Conservation (phyloP, 2,113 vertebrate species). For the Emydura subglobosa region DNA sequence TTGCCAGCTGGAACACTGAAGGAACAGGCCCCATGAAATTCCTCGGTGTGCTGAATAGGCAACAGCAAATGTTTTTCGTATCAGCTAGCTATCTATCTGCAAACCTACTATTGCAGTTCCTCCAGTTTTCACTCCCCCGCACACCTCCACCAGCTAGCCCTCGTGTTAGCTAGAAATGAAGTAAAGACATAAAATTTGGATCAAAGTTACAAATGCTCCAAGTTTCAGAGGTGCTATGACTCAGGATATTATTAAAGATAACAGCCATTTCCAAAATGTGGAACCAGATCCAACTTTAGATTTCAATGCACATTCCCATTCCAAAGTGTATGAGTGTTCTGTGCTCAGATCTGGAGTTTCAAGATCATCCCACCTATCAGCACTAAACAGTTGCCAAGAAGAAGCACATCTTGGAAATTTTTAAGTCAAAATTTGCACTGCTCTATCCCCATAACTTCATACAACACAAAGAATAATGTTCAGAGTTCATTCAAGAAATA, state of each 20-base stretch:
- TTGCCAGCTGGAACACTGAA: background rate
- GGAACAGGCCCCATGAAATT: slow-evolving; percentile 1
- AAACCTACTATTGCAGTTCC: background rate
- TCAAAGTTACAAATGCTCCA: background rate
- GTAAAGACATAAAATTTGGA: background rate
- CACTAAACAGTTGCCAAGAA: background rate
- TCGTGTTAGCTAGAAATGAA: background rate
- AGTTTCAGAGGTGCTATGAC: background rate
- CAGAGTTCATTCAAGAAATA: background rate
- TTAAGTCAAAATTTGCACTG: background rate
- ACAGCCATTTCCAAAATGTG: background rate
- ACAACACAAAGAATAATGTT: background rate
- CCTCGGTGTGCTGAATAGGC: background rate
- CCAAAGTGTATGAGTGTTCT: rapidly evolving
- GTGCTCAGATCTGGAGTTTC: rapidly evolving
- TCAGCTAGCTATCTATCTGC: background rate
- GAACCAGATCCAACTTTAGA: background rate
- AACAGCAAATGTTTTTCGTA: background rate
- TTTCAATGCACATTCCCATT: background rate
- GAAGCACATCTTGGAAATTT: rapidly evolving
- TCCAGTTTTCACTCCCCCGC: slow-evolving; percentile 5
- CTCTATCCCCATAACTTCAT: background rate
- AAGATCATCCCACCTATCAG: background rate
- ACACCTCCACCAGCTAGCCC: background rate
- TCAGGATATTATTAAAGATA: background rate